Conservation (phyloP, 1,140 invertebrate genomes). For the Cylas formicarius region DNA sequence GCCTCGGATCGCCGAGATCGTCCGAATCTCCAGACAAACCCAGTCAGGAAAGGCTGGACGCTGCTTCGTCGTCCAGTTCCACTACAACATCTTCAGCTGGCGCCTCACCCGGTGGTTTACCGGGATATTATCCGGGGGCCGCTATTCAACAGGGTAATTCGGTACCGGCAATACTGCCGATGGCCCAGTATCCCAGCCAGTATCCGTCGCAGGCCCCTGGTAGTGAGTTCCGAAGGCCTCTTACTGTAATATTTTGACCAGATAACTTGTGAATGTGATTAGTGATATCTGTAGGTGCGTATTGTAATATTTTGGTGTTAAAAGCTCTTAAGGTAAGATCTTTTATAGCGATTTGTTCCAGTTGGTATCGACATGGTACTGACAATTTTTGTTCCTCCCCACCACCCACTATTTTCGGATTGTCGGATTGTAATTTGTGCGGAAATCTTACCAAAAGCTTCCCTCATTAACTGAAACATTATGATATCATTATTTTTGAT, state of each 20-base stretch:
- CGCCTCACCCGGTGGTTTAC: constrained; percentile 54
- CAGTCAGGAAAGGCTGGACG: constrained; percentile 48
- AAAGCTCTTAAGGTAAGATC: no score
- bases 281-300: constrained; percentile 9
- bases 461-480: no score
- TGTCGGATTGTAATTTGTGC: no score
- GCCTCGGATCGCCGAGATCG: constrained; percentile 49
- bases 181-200: constrained; percentile 58
- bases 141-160: constrained; percentile 44
- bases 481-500: no score
- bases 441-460: no score
- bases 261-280: constrained; percentile 45
- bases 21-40: constrained; percentile 54
- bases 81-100: constrained; percentile 55
- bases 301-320: no score
- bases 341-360: no score
- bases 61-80: constrained; percentile 46
- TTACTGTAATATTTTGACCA: constrained; percentile 85
- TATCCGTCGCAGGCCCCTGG: constrained; percentile 44
- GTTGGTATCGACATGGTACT: background rate
- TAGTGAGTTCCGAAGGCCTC: constrained; percentile 67
- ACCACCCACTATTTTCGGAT: no score
- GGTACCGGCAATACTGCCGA: constrained; percentile 50
- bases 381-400: constrained; percentile 8
- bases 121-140: constrained; percentile 53